phyloP scores from a whole-genome alignment of 2,888 invertebrate genomes.

The Stenchaetothrips biformis region DNA sequence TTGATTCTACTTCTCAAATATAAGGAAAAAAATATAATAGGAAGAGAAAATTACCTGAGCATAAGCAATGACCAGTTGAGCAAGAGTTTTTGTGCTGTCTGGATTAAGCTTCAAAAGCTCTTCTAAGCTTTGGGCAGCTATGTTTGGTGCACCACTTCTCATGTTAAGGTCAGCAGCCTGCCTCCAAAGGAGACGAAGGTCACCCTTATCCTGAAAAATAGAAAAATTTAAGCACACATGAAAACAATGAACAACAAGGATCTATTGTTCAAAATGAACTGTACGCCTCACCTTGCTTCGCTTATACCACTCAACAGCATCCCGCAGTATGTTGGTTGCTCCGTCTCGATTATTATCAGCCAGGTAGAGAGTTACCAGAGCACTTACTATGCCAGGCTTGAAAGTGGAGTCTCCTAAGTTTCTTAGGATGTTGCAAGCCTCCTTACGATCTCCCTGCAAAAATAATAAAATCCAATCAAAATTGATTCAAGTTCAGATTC shows the following conservation, averaged over 20 bases:
- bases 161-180: conserved; percentile 82
- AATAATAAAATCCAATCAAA: conserved; percentile 32
- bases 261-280: conserved; percentile 27
- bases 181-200: conserved; percentile 74
- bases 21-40: conserved; percentile 13
- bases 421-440: conserved; percentile 66
- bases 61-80: conserved; percentile 88
- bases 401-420: conserved; percentile 65
- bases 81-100: conserved; percentile 70
- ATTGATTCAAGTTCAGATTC: conserved; percentile 38
- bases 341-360: conserved; percentile 70
- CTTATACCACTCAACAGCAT: conserved; percentile 82
- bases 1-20: not conserved
- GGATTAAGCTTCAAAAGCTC: conserved; percentile 72
- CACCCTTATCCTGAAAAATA: conserved; percentile 43
- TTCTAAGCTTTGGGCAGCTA: conserved; percentile 76
- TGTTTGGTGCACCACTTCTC: conserved; percentile 66
- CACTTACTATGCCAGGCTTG: conserved; percentile 75
- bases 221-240: conserved; percentile 27
- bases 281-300: conserved; percentile 63
- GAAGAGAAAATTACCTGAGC: conserved; percentile 51
- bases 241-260: conserved; percentile 1
- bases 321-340: conserved; percentile 71
- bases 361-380: conserved; percentile 76
- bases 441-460: conserved; percentile 62